Base-by-base conservation (phyloP, 1,140 invertebrate species). In the Cardiocondyla obscurior region DNA sequence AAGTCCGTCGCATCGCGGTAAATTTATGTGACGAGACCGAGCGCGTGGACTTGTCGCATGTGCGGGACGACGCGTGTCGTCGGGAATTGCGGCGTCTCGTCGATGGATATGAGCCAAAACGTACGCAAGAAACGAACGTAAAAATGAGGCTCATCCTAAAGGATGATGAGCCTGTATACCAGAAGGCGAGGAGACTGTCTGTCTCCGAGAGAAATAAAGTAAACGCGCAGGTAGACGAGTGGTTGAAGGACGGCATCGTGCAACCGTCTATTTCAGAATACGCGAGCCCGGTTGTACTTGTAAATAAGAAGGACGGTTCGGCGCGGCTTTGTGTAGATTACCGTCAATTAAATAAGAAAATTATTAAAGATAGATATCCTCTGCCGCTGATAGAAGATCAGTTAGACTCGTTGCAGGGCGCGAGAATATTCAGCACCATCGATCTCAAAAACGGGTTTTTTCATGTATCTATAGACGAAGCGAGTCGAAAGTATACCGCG, bases 361-460 rank as follows among this genome's bases (percentile, higher is more conserved):
- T 79, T 14, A 30, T 30, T 44, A 79, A 30, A 0, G 22, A 6
- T 3, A 1, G 60, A 55, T 79, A 79, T 1, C 60, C 60, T 19
- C n/a, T 57, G 16, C 57, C 55, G 2, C 12, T 58, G 2, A 60
- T 74, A 1, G 55, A 74, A 5, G 72, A 77, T 36, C 58, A 77
- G 19, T 16, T 77, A 0, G 46, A 77, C 25, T 14, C 14, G 10
- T 64, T 77, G 14, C 16, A 36, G 10, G 58, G 44, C 0, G 46
- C 58, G 1, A 33, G 36, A 3, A 3, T 64, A 0, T 77, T 53
- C 12, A 65, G 58, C 25, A 62, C 46, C 0, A 6, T 77, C 0
- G 58, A 77, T 53, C n/a, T 77, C 0, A 12, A 76, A n/a, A 76
- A 62, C 10, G 57, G 57, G 16, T 76, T 33, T 25, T 62, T 76